These are phyloP conservation scores for Vimba vimba DNA, from an alignment of 2,113 vertebrate genomes.

Conservation along the genomic window DNA sequence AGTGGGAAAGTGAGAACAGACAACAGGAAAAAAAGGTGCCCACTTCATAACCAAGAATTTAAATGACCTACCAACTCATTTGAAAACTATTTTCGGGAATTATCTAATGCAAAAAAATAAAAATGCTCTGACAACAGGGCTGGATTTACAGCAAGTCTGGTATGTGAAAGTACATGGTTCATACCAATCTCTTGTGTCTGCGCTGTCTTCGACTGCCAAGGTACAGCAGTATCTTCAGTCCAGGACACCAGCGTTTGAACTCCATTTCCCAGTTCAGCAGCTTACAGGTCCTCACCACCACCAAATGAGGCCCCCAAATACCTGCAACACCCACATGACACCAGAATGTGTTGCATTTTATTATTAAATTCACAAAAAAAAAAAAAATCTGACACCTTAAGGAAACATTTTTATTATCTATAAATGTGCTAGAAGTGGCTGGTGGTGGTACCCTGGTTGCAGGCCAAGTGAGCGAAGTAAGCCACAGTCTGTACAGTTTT, in stretches of 20 bases:
- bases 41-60: not conserved
- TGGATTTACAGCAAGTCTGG: not conserved
- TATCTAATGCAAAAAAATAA: not conserved
- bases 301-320: slow-evolving; percentile 90
- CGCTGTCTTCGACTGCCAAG: slow-evolving; percentile 85
- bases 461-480: slow-evolving; percentile 89
- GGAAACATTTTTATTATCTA: not conserved
- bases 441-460: slow-evolving; percentile 80
- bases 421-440: not conserved
- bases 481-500: slow-evolving; percentile 92
- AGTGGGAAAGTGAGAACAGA: not conserved
- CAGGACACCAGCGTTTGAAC: slow-evolving; percentile 92
- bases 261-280: slow-evolving; percentile 91
- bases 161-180: not conserved
- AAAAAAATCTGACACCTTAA: not conserved
- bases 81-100: not conserved
- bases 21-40: not conserved
- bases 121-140: not conserved
- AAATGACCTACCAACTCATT: not conserved
- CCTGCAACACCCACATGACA: slow-evolving; percentile 67
- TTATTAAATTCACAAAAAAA: not conserved
- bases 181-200: slow-evolving; percentile 84
- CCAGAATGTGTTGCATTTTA: not conserved
- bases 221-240: slow-evolving; percentile 88
- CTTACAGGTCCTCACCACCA: slow-evolving; percentile 89